phyloP scores from a whole-genome alignment of 2,797 vertebrate species.

The Halcyon smyrnensis region DNA sequence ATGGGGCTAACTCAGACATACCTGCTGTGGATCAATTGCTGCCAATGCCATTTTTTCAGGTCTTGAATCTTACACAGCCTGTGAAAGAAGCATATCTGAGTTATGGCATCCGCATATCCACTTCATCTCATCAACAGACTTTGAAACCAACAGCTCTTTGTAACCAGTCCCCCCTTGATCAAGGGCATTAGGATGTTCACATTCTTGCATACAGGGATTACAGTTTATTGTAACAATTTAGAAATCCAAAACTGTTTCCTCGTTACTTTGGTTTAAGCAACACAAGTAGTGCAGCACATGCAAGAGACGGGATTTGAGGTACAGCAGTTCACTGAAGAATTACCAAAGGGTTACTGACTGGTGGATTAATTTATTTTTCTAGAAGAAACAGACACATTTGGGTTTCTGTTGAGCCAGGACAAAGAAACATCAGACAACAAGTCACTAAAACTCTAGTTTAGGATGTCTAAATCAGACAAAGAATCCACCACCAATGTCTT shows the following conservation, averaged over 20 bases:
- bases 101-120: background rate
- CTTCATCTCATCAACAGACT: background rate
- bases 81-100: background rate
- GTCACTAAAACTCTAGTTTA: background rate
- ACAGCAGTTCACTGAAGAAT: background rate
- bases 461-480: background rate
- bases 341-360: background rate
- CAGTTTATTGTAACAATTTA: background rate
- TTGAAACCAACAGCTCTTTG: background rate
- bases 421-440: background rate
- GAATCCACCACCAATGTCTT: background rate
- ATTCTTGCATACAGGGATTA: background rate
- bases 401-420: background rate
- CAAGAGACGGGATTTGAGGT: background rate
- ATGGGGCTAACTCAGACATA: background rate
- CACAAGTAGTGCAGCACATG: background rate
- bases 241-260: background rate
- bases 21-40: slow-evolving; percentile 70
- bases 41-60: slow-evolving; percentile 70
- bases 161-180: background rate
- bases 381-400: background rate
- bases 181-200: background rate
- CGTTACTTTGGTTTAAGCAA: background rate
- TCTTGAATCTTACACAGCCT: slow-evolving; percentile 22
- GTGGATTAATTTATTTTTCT: background rate